Percentiles rank a stretch among this genome's conserved stretches.
Evolutionary conservation across 1,140 invertebrate genomes (phyloP).

Genomic region (Dinothrombium tinctorium): DNA sequence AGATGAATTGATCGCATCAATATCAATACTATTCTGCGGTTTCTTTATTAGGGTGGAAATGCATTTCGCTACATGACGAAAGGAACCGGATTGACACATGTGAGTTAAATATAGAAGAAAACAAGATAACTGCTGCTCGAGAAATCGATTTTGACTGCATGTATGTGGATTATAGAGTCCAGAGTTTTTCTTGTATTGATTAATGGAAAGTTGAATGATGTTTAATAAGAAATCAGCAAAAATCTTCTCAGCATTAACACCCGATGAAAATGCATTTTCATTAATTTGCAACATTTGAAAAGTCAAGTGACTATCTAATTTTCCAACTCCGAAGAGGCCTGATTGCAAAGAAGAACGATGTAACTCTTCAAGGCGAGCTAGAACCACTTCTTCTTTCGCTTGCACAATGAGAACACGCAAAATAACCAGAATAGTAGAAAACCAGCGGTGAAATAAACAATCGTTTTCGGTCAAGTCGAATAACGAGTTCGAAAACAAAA

Average conservation of each 20-base stretch:
- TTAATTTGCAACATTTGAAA: background rate
- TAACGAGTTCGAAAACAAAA: constrained; percentile 40
- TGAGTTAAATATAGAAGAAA: constrained; percentile 36
- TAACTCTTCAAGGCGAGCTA: constrained; percentile 30
- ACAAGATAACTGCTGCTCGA: constrained; percentile 23
- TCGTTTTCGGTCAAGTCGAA: constrained; percentile 15
- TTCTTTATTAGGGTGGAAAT: constrained; percentile 26
- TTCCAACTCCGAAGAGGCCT: background rate
- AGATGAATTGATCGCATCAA: background rate
- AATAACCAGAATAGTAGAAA: constrained; percentile 40
- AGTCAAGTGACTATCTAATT: background rate
- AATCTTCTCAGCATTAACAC: constrained; percentile 1
- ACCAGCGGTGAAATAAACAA: constrained; percentile 30
- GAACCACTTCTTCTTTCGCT: constrained; percentile 35
- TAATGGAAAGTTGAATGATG: constrained; percentile 1
- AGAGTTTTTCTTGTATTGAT: background rate
- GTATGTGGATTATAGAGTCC: background rate
- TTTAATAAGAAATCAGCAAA: constrained; percentile 8
- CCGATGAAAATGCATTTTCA: background rate
- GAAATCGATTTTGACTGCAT: background rate
- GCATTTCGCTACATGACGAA: constrained; percentile 32
- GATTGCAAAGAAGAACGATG: background rate
- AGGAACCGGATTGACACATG: constrained; percentile 42
- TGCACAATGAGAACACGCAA: constrained; percentile 39
- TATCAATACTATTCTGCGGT: constrained; percentile 1